Conservation (phyloP, 2,113 vertebrate genomes). For the Numida meleagris region DNA sequence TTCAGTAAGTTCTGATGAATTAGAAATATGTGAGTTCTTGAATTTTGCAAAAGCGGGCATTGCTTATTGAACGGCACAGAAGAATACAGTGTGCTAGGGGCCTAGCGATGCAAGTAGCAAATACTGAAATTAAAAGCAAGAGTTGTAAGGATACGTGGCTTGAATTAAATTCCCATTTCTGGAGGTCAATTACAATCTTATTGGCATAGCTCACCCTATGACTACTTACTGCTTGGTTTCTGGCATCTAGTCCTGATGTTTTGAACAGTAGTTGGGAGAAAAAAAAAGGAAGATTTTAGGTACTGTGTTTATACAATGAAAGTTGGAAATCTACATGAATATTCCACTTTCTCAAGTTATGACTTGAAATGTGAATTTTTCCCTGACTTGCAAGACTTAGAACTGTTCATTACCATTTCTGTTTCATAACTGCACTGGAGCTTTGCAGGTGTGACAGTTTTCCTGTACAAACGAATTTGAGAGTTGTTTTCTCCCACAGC, state of each 20-base stretch:
- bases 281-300: background rate
- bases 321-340: background rate
- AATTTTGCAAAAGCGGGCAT: background rate
- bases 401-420: background rate
- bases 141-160: background rate
- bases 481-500: slow-evolving; percentile 75
- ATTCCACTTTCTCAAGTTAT: background rate
- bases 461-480: background rate
- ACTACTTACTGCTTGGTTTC: background rate
- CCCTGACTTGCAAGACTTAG: background rate
- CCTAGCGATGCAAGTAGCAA: background rate
- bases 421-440: background rate
- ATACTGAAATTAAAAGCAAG: background rate
- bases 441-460: background rate
- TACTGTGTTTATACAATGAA: background rate
- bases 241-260: background rate
- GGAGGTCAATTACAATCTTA: background rate
- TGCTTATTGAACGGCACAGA: background rate
- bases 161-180: background rate
- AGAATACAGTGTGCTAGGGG: background rate
- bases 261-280: background rate
- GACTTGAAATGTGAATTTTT: background rate
- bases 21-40: background rate
- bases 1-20: background rate
- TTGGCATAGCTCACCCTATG: background rate